A percentile compares a stretch with the other conserved stretches of the same genome.
These are phyloP conservation scores for Meiosimyza decipiens DNA, from an alignment of 2,888 invertebrate species.

Conservation along the genomic window DNA sequence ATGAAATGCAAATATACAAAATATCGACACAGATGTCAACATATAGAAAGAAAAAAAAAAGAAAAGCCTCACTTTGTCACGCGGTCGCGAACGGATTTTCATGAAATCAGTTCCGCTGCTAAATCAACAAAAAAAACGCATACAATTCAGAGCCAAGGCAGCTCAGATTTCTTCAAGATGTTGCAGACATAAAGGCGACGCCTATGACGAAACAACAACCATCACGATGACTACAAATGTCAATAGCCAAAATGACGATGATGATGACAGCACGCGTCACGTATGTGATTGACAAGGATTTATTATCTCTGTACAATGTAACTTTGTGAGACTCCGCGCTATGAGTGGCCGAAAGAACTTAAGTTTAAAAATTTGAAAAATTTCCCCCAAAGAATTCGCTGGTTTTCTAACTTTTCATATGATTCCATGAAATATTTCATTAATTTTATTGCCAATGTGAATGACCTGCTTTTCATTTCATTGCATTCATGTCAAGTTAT, in stretches of 20 bases:
- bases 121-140: neutral
- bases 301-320: conserved; percentile 36
- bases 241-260: conserved; percentile 29
- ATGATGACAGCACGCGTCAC: conserved; percentile 46
- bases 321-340: too few relatives aligned
- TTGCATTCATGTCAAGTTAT: neutral
- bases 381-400: too few relatives aligned
- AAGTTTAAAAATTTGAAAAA: too few relatives aligned
- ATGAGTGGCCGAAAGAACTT: too few relatives aligned
- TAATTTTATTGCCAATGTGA: neutral
- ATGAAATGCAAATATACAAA: conserved; percentile 10
- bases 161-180: conserved; percentile 22
- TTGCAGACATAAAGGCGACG: neutral
- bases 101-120: conserved; percentile 24
- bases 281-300: conserved; percentile 47
- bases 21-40: conserved; percentile 3
- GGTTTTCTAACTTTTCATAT: too few relatives aligned
- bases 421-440: too few relatives aligned
- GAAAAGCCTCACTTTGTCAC: conserved; percentile 23
- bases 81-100: conserved; percentile 24
- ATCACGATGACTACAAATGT: conserved; percentile 17
- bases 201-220: neutral
- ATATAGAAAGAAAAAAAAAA: neutral
- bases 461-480: conserved; percentile 22
- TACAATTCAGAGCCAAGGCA: neutral